A percentile compares a stretch with the other conserved stretches of the same genome.
Conservation (phyloP, 1,140 invertebrate species). For the Eriocheir sinensis region DNA sequence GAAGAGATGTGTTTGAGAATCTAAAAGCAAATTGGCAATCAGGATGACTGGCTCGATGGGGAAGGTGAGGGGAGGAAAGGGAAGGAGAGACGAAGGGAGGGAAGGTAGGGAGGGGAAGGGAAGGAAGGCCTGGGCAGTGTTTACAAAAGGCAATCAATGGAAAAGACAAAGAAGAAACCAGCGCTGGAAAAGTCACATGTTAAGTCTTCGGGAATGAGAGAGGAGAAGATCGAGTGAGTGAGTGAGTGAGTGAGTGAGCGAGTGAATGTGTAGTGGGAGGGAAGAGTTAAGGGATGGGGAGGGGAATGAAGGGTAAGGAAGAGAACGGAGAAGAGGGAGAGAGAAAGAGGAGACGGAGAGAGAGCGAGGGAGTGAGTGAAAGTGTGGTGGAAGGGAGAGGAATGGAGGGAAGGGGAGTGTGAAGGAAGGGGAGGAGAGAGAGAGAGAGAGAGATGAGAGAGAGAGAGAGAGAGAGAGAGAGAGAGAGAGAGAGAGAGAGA, state of each 20-base stretch:
- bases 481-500: slow-evolving; percentile 1
- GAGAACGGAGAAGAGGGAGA: slow-evolving; percentile 13
- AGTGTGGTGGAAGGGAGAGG: background rate
- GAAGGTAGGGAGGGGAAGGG: background rate
- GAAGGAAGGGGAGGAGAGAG: background rate
- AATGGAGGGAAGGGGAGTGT: background rate
- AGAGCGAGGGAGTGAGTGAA: background rate
- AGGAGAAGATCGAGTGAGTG: background rate
- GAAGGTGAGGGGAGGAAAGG: background rate
- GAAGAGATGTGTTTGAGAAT: background rate
- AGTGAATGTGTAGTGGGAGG: too few relatives aligned
- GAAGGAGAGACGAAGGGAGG: background rate
- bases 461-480: background rate
- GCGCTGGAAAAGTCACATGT: background rate
- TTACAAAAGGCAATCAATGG: slow-evolving; percentile 9
- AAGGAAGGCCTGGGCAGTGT: background rate
- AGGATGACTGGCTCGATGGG: background rate
- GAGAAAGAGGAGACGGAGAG: background rate
- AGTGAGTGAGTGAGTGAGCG: background rate
- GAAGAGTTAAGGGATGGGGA: background rate
- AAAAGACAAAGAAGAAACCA: background rate
- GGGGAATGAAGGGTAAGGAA: background rate
- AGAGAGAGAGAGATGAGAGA: background rate
- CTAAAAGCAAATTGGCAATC: slow-evolving; percentile 47
- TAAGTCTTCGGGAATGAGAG: background rate